Percentiles rank a stretch among this genome's conserved stretches.
phyloP scores from a whole-genome alignment of 2,888 invertebrate genomes.

The Drosophila lutescens region DNA sequence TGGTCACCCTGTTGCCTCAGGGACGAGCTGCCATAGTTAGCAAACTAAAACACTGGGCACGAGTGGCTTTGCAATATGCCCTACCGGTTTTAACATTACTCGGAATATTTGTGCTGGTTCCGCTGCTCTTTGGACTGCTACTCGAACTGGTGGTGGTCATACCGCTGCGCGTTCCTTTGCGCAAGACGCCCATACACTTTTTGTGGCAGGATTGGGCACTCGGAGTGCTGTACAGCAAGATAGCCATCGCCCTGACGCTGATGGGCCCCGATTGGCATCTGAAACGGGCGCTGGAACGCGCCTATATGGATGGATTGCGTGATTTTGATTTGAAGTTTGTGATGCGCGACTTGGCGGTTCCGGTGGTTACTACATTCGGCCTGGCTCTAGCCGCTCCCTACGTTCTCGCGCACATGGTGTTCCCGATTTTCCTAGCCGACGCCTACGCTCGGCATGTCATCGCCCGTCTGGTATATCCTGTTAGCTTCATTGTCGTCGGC shows the following conservation, averaged over 20 bases:
- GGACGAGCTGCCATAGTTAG: constrained; percentile 92
- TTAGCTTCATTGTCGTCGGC: constrained; percentile 90
- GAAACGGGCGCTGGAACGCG: constrained; percentile 95
- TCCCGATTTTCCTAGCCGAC: constrained; percentile 88
- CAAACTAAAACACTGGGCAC: constrained; percentile 89
- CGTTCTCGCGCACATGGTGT: constrained; percentile 91
- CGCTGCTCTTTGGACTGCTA: constrained; percentile 94
- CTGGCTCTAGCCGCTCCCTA: constrained; percentile 97
- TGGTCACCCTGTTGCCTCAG: constrained; percentile 94
- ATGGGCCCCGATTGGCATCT: constrained; percentile 99
- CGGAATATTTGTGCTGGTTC: constrained; percentile 94
- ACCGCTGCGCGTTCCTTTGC: constrained; percentile 95
- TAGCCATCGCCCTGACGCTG: constrained; percentile 97
- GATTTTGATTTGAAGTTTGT: constrained; percentile 96
- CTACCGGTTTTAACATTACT: constrained; percentile 88
- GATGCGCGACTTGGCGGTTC: constrained; percentile 93
- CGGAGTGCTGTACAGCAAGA: constrained; percentile 98
- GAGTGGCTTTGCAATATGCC: constrained; percentile 90
- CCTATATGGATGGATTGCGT: constrained; percentile 96
- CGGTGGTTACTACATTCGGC: constrained; percentile 94
- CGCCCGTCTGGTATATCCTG: constrained; percentile 94
- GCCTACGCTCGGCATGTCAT: constrained; percentile 90
- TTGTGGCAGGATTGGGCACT: constrained; percentile 99
- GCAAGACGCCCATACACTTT: constrained; percentile 95
- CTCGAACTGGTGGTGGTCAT: constrained; percentile 96